phyloP scores from a whole-genome alignment of 2,797 vertebrate species.

The Labroides dimidiatus region DNA sequence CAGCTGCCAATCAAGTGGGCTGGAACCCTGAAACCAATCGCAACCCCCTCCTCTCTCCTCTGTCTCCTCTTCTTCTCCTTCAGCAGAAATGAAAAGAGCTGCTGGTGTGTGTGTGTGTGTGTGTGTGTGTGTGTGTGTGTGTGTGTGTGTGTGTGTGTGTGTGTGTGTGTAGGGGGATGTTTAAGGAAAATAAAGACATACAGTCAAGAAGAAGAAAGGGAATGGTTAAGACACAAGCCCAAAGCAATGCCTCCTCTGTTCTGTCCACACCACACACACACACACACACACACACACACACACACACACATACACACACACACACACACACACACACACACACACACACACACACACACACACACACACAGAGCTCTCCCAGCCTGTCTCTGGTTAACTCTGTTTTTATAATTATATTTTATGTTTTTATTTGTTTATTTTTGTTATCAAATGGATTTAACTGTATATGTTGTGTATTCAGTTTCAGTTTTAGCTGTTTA shows the following conservation, averaged over 20 bases:
- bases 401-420: slow-evolving; percentile 37
- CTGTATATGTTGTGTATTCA: no score
- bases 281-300: slow-evolving; percentile 27
- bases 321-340: slow-evolving; percentile 19
- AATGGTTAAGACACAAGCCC: slow-evolving; percentile 52
- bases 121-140: slow-evolving; percentile 21
- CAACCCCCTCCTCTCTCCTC: slow-evolving; percentile 54
- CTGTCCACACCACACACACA: slow-evolving; percentile 36
- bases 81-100: slow-evolving; percentile 66
- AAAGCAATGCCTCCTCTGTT: slow-evolving; percentile 50
- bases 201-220: slow-evolving; percentile 44
- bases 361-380: slow-evolving; percentile 14
- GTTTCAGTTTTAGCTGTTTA: no score
- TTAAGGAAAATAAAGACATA: slow-evolving; percentile 65
- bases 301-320: slow-evolving; percentile 19
- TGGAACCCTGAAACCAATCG: slow-evolving; percentile 81
- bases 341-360: slow-evolving; percentile 19
- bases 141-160: slow-evolving; percentile 15
- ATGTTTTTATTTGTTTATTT: neutral
- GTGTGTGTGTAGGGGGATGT: slow-evolving; percentile 18
- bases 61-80: slow-evolving; percentile 63
- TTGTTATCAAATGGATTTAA: slow-evolving; percentile 19
- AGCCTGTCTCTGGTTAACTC: slow-evolving; percentile 18
- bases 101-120: slow-evolving; percentile 24
- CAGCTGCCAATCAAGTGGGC: slow-evolving; percentile 92